phyloP scores from a whole-genome alignment of 2,113 vertebrate genomes.

The Amphiprion percula region DNA sequence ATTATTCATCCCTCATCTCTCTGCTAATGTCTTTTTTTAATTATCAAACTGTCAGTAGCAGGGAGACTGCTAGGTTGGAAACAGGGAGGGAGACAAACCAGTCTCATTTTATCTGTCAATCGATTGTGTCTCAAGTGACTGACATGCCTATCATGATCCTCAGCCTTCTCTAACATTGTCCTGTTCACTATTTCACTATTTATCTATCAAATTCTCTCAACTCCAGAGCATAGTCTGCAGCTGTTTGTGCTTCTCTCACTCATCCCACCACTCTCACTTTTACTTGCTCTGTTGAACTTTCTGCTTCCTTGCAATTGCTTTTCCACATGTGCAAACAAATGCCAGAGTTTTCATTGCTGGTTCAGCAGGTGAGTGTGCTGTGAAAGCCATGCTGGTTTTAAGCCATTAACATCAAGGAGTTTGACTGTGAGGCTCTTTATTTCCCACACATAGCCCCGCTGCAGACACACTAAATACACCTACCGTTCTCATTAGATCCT shows the following conservation, averaged over 20 bases:
- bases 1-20: constrained; percentile 26
- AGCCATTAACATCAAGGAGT: constrained; percentile 38
- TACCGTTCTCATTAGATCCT: constrained; percentile 4
- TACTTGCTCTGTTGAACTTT: constrained; percentile 32
- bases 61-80: constrained; percentile 23
- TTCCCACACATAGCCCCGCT: constrained; percentile 24
- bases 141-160: constrained; percentile 20
- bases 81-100: constrained; percentile 27
- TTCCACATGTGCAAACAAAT: constrained; percentile 5
- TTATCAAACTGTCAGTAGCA: constrained; percentile 27
- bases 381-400: constrained; percentile 21
- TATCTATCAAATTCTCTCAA: constrained; percentile 39
- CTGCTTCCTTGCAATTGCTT: constrained; percentile 15
- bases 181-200: constrained; percentile 38
- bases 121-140: constrained; percentile 43
- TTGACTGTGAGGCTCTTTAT: constrained; percentile 10
- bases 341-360: constrained; percentile 15
- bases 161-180: constrained; percentile 3
- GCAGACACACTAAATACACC: constrained; percentile 3
- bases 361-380: constrained; percentile 30
- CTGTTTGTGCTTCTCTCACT: constrained; percentile 27
- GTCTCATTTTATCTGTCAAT: constrained; percentile 51
- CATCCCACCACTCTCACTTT: constrained; percentile 38
- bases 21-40: constrained; percentile 15
- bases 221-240: not conserved